phyloP scores from a whole-genome alignment of 1,140 invertebrate species.

The Drosophila nigrodunni region DNA sequence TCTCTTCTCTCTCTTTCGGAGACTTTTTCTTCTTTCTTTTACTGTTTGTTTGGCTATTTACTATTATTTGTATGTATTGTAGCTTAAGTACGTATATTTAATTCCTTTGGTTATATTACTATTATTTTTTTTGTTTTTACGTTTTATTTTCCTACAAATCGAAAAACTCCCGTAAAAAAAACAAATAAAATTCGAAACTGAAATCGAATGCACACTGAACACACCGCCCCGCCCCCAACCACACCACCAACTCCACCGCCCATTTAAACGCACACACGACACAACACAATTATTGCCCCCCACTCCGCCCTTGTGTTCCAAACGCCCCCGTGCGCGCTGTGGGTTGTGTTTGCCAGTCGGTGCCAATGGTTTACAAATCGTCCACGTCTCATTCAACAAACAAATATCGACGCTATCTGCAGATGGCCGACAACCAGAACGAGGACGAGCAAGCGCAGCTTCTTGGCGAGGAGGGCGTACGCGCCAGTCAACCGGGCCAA shows the following conservation, averaged over 20 bases:
- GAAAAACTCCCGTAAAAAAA: constrained; percentile 33
- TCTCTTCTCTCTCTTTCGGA: neutral
- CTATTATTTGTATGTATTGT: constrained; percentile 4
- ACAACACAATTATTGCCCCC: constrained; percentile 10
- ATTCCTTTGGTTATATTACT: constrained; percentile 61
- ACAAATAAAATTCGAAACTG: constrained; percentile 22
- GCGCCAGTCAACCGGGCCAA: constrained; percentile 96
- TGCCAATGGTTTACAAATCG: constrained; percentile 81
- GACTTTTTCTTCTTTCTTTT: neutral
- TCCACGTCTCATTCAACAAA: constrained; percentile 67
- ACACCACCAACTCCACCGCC: constrained; percentile 22
- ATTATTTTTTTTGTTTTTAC: constrained; percentile 66
- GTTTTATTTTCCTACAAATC: constrained; percentile 70
- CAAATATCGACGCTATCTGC: constrained; percentile 83
- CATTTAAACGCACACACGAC: constrained; percentile 22
- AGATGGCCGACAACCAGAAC: constrained; percentile 96
- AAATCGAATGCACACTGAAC: constrained; percentile 33
- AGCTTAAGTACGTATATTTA: constrained; percentile 28
- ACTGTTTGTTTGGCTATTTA: constrained; percentile 5
- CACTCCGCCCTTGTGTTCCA: neutral
- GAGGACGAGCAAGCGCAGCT: constrained; percentile 97
- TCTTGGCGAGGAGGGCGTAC: constrained; percentile 96
- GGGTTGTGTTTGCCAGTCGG: constrained; percentile 81
- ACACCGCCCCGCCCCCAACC: constrained; percentile 22
- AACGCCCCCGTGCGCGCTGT: constrained; percentile 13